Conservation (phyloP, 2,797 vertebrate genomes). For the Ctenosaura bakeri region DNA sequence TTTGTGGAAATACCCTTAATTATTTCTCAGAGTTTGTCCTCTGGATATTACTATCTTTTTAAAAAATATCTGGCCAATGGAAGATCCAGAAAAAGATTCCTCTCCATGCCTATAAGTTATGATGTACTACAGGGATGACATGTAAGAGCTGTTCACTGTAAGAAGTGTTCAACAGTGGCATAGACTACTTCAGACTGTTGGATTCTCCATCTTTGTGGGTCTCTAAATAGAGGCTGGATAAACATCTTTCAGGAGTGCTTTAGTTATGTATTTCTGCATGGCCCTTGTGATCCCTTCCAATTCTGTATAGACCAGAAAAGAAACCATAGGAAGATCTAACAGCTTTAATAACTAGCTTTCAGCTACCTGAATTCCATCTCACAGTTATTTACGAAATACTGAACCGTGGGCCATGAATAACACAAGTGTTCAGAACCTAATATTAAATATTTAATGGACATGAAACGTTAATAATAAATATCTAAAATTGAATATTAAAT, state of each 20-base stretch:
- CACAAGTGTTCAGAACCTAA: neutral
- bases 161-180: no score
- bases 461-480: slow-evolving; percentile 35
- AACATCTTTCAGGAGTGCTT: no score
- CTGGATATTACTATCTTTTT: neutral
- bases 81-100: neutral
- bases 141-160: no score
- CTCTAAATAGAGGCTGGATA: no score
- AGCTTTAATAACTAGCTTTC: neutral
- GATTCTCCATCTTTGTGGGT: no score
- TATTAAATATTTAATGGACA: slow-evolving; percentile 24
- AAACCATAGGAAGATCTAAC: neutral
- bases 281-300: no score
- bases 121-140: no score
- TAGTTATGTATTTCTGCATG: no score
- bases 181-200: no score
- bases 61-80: no score
- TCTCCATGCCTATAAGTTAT: no score
- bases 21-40: neutral
- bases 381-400: neutral
- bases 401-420: neutral
- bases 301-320: neutral
- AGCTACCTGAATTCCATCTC: neutral
- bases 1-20: slow-evolving; percentile 12
- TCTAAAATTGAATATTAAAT: slow-evolving; percentile 27